Percentiles rank a stretch among this genome's conserved stretches.
phyloP scores from a whole-genome alignment of 2,888 invertebrate species.

The Melinopterus prodromus region DNA sequence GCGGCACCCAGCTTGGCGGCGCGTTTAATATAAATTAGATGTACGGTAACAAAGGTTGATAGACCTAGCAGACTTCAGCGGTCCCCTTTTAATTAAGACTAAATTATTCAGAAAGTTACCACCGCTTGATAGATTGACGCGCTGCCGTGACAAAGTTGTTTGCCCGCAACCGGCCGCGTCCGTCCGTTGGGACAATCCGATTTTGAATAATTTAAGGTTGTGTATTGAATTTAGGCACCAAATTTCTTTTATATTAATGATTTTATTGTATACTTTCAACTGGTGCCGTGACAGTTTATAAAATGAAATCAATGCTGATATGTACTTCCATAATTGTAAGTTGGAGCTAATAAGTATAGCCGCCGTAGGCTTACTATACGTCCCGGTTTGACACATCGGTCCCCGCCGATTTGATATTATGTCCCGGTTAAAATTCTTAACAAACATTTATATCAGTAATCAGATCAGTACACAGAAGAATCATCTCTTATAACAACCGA shows the following conservation, averaged over 20 bases:
- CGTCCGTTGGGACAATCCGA: not conserved
- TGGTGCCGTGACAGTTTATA: too few species aligned
- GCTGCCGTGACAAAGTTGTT: not conserved
- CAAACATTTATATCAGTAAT: too few species aligned
- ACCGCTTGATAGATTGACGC: conserved; percentile 4
- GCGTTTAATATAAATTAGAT: not conserved
- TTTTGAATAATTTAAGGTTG: not conserved
- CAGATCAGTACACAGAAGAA: too few species aligned
- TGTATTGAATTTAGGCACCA: not conserved
- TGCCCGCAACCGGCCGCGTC: not conserved
- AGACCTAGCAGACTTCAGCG: not conserved
- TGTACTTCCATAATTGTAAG: too few species aligned
- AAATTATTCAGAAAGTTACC: conserved; percentile 4
- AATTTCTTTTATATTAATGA: not conserved
- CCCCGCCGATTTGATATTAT: too few species aligned
- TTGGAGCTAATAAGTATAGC: too few species aligned
- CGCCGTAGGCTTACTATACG: too few species aligned
- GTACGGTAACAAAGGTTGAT: not conserved
- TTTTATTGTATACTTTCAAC: not conserved
- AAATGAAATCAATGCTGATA: too few species aligned
- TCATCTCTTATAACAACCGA: too few species aligned
- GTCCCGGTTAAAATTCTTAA: too few species aligned
- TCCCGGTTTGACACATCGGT: too few species aligned
- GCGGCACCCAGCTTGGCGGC: not conserved
- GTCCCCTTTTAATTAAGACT: conserved; percentile 4